Evolutionary conservation across 2,888 invertebrate genomes (phyloP).

Genomic region (Argynnis bischoffii): DNA sequence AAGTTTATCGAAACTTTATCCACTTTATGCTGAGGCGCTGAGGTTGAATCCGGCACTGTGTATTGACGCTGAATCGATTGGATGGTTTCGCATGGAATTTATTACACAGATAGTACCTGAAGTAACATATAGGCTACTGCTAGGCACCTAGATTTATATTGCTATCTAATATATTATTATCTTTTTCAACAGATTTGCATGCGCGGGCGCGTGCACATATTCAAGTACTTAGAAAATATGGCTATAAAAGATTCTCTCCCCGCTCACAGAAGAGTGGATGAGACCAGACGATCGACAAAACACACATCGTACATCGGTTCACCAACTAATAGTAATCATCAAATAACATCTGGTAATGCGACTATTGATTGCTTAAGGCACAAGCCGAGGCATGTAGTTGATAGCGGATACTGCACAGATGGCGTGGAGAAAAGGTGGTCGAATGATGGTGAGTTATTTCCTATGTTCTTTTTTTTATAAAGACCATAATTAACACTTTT

Average conservation of each 20-base stretch:
- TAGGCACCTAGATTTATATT: too few species aligned
- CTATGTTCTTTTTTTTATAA: not conserved
- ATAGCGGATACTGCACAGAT: constrained; percentile 95
- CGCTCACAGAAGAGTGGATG: constrained; percentile 76
- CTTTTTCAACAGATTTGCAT: constrained; percentile 88
- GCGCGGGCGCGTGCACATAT: constrained; percentile 96
- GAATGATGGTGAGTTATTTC: constrained; percentile 84
- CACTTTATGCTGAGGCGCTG: too few species aligned
- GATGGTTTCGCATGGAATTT: too few species aligned
- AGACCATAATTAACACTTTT: not conserved
- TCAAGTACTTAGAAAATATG: constrained; percentile 95
- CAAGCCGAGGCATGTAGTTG: constrained; percentile 87
- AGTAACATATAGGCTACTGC: too few species aligned
- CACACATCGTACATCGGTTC: constrained; percentile 70
- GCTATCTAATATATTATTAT: too few species aligned
- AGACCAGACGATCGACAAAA: constrained; percentile 71
- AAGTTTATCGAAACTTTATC: too few species aligned
- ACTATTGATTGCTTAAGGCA: constrained; percentile 77
- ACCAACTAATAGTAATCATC: constrained; percentile 60
- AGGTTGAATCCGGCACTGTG: too few species aligned
- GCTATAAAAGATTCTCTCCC: constrained; percentile 85
- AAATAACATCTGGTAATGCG: constrained; percentile 72
- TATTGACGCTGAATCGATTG: too few species aligned
- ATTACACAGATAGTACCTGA: too few species aligned
- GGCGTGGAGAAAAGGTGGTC: constrained; percentile 92